Percentiles rank a stretch among this genome's conserved stretches.
Conservation (phyloP, 2,888 invertebrate genomes). For the Callinectes sapidus region DNA sequence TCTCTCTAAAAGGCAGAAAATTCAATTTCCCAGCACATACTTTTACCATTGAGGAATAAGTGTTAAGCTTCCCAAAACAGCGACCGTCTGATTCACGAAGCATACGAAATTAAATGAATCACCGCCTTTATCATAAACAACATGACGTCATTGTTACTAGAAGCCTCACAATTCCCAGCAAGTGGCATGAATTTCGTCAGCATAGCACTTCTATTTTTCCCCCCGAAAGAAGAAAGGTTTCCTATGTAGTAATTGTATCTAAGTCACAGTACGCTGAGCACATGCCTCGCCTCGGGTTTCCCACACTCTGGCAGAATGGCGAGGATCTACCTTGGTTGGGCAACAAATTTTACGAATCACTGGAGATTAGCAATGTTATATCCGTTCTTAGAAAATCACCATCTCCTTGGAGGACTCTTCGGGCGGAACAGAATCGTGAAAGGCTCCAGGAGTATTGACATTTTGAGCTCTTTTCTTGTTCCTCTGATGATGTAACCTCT, state of each 20-base stretch:
- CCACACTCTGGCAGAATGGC: neutral
- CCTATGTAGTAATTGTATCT: neutral
- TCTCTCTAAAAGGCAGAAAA: neutral
- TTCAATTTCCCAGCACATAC: neutral
- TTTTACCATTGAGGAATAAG: neutral
- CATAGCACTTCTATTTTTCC: neutral
- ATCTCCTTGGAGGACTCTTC: neutral
- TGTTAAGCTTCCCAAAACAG: neutral
- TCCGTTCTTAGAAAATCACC: slow-evolving; percentile 7
- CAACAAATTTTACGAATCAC: neutral
- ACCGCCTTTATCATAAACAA: neutral
- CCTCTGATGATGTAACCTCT: neutral
- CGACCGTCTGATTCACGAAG: neutral
- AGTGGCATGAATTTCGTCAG: neutral
- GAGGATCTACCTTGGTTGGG: neutral
- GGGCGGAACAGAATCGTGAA: neutral
- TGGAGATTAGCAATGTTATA: neutral
- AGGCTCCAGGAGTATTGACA: neutral
- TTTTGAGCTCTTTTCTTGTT: neutral
- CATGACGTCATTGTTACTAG: neutral
- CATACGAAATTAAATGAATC: neutral
- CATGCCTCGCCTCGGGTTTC: neutral
- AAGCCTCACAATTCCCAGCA: neutral
- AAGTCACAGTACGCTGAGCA: neutral
- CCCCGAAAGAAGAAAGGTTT: neutral